These are phyloP conservation scores for Prunella strophiata DNA, from an alignment of 2,797 vertebrate genomes.

Conservation along the genomic window DNA sequence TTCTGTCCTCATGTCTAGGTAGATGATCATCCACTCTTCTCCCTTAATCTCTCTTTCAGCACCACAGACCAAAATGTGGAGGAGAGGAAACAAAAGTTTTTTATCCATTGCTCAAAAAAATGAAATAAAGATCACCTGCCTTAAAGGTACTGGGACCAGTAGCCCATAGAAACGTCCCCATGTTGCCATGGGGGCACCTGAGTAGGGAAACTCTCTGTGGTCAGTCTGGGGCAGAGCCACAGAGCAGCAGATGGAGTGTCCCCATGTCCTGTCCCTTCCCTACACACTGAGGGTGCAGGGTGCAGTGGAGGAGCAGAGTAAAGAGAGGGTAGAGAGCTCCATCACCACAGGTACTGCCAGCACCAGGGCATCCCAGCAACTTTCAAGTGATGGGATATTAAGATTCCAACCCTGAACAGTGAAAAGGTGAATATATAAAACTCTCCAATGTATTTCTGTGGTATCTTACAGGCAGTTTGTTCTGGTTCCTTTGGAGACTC, in stretches of 20 bases:
- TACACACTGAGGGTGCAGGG: fast-evolving
- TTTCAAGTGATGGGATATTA: background rate
- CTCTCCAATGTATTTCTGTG: background rate
- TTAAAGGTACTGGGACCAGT: background rate
- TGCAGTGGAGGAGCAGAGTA: background rate
- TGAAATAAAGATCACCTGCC: background rate
- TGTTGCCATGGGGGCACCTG: background rate
- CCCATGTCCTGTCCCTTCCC: background rate
- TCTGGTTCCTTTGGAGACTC: background rate
- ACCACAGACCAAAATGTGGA: background rate
- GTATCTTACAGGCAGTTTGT: background rate
- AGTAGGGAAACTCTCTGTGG: background rate
- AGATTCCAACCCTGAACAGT: background rate
- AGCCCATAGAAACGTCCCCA: background rate
- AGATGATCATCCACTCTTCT: background rate
- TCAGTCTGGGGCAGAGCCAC: background rate
- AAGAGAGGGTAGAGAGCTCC: background rate
- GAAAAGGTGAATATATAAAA: background rate
- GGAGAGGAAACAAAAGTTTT: background rate
- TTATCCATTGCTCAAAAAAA: background rate
- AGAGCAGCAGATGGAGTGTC: background rate
- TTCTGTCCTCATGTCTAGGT: background rate
- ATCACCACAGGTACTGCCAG: background rate
- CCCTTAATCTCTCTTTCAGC: background rate
- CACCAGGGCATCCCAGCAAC: background rate